phyloP scores from a whole-genome alignment of 2,888 invertebrate species.

The Argyresthia goedartella region DNA sequence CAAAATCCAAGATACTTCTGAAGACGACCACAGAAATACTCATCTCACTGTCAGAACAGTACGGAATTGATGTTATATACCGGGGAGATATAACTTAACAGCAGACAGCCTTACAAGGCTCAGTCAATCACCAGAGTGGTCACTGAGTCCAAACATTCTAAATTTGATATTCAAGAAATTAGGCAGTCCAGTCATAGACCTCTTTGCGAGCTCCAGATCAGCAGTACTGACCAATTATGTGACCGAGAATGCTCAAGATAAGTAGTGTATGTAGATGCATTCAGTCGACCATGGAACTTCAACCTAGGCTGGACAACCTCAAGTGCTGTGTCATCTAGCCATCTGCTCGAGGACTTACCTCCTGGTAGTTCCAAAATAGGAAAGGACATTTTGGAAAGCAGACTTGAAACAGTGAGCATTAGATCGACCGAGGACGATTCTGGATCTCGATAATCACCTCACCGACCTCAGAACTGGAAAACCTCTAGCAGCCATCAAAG shows the following conservation, averaged over 20 bases:
- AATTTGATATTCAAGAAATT: conserved; percentile 2
- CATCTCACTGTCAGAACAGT: background rate
- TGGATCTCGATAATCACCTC: background rate
- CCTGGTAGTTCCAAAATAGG: conserved; percentile 16
- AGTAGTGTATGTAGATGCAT: conserved; percentile 12
- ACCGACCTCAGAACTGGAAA: conserved; percentile 2
- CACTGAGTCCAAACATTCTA: background rate
- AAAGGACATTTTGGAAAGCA: conserved; percentile 14
- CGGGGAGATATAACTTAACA: conserved; percentile 2
- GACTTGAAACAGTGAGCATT: conserved; percentile 9
- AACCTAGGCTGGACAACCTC: conserved; percentile 13
- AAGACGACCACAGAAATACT: background rate
- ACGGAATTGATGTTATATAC: background rate
- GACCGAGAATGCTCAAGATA: conserved; percentile 5
- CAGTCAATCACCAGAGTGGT: background rate
- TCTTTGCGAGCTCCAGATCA: conserved; percentile 6
- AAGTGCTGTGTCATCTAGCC: conserved; percentile 13
- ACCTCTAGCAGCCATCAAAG: conserved; percentile 8
- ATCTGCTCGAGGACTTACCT: conserved; percentile 17
- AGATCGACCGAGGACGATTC: background rate
- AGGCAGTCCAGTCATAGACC: conserved; percentile 7
- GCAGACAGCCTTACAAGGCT: conserved; percentile 2
- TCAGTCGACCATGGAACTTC: conserved; percentile 15
- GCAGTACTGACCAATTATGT: conserved; percentile 6
- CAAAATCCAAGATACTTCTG: background rate